Percentiles rank a stretch among this genome's conserved stretches.
Conservation (phyloP, 2,113 vertebrate genomes). For the Seriola quinqueradiata region DNA sequence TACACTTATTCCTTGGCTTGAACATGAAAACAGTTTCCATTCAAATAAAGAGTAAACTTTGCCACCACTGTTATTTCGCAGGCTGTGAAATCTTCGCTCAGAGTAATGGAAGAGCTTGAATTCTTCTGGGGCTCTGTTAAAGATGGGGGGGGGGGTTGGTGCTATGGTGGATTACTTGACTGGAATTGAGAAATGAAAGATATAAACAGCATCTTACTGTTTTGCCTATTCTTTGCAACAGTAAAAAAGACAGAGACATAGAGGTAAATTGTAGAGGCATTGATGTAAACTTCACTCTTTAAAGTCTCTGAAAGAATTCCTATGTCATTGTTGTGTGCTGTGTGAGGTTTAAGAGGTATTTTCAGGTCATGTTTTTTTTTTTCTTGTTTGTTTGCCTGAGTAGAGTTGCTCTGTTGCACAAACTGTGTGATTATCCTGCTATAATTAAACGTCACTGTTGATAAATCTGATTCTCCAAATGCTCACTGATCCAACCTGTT, state of each 20-base stretch:
- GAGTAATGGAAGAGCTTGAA: constrained; percentile 50
- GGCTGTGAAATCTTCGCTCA: constrained; percentile 49
- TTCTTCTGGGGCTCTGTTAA: constrained; percentile 55
- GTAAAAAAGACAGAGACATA: constrained; percentile 28
- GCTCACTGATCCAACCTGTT: constrained; percentile 65
- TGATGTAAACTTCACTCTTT: constrained; percentile 63
- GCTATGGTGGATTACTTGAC: constrained; percentile 52
- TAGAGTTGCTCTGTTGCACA: constrained; percentile 32
- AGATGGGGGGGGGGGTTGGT: constrained; percentile 2
- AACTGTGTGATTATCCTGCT: constrained; percentile 52
- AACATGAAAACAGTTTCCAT: constrained; percentile 65
- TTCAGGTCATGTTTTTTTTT: constrained; percentile 54
- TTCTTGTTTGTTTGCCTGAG: constrained; percentile 28
- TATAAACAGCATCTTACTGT: constrained; percentile 60
- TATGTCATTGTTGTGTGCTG: constrained; percentile 27
- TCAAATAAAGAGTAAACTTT: constrained; percentile 64
- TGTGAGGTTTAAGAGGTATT: constrained; percentile 49
- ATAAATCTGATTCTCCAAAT: constrained; percentile 52
- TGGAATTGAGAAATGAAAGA: constrained; percentile 67
- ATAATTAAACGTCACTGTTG: constrained; percentile 57
- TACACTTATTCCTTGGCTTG: constrained; percentile 58
- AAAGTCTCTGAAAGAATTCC: constrained; percentile 33
- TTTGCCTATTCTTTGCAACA: constrained; percentile 51
- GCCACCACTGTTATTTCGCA: constrained; percentile 44
- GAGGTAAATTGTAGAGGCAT: constrained; percentile 39